Conservation (phyloP, 2,888 invertebrate species). For the Epirrita christyi region DNA sequence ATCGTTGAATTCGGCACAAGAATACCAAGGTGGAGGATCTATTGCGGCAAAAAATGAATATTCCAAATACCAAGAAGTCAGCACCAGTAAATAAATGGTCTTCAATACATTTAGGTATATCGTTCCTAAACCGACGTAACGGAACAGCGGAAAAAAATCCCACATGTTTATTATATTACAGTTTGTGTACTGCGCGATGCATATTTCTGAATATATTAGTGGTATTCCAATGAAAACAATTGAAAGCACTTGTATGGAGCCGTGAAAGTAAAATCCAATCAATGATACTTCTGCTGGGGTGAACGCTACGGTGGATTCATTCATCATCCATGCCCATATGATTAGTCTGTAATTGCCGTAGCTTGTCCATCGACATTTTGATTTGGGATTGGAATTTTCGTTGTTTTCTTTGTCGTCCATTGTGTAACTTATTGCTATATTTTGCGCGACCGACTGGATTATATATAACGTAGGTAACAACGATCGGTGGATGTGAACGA, state of each 20-base stretch:
- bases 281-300: conserved; percentile 61
- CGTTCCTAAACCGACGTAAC: conserved; percentile 62
- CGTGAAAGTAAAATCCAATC: conserved; percentile 60
- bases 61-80: conserved; percentile 67
- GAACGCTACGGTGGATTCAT: conserved; percentile 60
- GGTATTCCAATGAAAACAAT: conserved; percentile 71
- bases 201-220: conserved; percentile 72
- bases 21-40: conserved; percentile 70
- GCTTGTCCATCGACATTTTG: conserved; percentile 59
- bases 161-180: conserved; percentile 64
- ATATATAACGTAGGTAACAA: conserved; percentile 7
- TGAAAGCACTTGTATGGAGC: conserved; percentile 49
- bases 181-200: conserved; percentile 72
- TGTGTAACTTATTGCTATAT: conserved; percentile 24
- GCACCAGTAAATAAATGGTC: conserved; percentile 56
- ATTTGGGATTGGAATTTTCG: conserved; percentile 46
- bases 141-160: conserved; percentile 71
- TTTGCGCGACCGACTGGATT: conserved; percentile 45
- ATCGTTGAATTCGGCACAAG: conserved; percentile 61
- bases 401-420: conserved; percentile 36
- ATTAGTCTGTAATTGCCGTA: conserved; percentile 64
- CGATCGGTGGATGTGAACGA: conserved; percentile 16
- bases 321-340: conserved; percentile 72
- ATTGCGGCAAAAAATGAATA: conserved; percentile 64
- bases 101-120: conserved; percentile 62